Evolutionary conservation across 2,797 vertebrate species (phyloP), one percentile per base, ranked within the genome.

Genomic region (Tapera naevia): DNA sequence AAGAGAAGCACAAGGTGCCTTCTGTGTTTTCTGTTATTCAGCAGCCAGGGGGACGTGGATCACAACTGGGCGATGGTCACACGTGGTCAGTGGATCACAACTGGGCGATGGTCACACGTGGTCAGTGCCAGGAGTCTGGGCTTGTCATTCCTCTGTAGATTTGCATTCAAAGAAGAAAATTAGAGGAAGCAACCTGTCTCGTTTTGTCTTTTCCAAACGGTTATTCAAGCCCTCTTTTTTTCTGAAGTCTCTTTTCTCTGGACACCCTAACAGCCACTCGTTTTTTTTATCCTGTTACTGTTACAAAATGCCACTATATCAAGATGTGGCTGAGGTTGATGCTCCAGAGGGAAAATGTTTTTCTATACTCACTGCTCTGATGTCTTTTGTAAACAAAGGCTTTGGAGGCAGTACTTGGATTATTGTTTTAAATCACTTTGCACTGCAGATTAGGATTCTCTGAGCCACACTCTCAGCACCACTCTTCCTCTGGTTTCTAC

Each of bases 1-100:
- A 69, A 65, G 28, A 25, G 14, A 51, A 30, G 12, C 13, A 50
- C 27, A 79, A 81, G 0, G 2, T 24, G 25, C 60, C 7, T 65
- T 61, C 17, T 24, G 51, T 35, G 18, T 5, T 70, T 54, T 61
- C 33, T 66, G 14, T 46, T 43, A 5, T 27, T 62, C 14, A 17
- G 1, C 2, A 5, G 11, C 10, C 9, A 23, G 15, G 13, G 11
- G 37, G 9, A 39, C 5, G 12, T 7, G 7, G 13, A 11, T 24
- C 3, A 0, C 4, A 5, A 15, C 24, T 4, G 37, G 37, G 35
- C 13, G 65, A 32, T 2, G 15, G 2, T 1, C 41, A 23, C 10
- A 22, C n/a, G 18, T 1, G 4, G 32, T 17, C 56, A 66, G 25
- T 5, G 17, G 13, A 11, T 24, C 3, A 0, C 4, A 5, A 15